Conservation (phyloP, 2,797 vertebrate species). For the Tarsius wallacei region DNA sequence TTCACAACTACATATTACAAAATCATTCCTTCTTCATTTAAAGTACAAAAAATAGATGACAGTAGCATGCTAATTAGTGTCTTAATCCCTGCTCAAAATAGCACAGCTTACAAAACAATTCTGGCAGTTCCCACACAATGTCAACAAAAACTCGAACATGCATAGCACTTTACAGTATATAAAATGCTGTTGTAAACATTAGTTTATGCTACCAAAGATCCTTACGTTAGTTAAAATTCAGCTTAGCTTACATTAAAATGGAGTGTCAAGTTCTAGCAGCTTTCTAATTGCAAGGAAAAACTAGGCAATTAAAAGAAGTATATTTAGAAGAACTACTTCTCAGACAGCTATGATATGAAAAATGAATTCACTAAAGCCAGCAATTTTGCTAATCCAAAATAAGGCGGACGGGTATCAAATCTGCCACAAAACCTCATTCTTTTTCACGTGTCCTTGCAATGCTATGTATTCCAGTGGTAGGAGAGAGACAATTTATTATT, state of each 20-base stretch:
- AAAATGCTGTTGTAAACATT: conserved; percentile 67
- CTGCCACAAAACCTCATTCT: background rate
- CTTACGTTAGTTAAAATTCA: conserved; percentile 71
- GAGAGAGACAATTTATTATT: background rate
- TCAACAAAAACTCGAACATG: conserved; percentile 56
- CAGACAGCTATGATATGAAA: conserved; percentile 43
- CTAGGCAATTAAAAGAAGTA: conserved; percentile 68
- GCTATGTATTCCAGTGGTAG: background rate
- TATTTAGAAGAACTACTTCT: conserved; percentile 47
- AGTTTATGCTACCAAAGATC: conserved; percentile 42
- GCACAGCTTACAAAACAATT: conserved; percentile 63
- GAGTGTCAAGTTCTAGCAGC: conserved; percentile 65
- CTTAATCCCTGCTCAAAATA: conserved; percentile 76
- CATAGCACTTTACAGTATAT: conserved; percentile 60
- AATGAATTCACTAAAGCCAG: conserved; percentile 35
- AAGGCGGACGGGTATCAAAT: conserved; percentile 6
- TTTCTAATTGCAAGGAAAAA: conserved; percentile 74
- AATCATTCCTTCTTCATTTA: conserved; percentile 67
- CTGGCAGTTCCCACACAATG: conserved; percentile 37
- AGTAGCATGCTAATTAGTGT: conserved; percentile 69
- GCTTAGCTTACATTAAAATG: conserved; percentile 57
- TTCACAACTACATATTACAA: conserved; percentile 57
- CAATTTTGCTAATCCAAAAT: conserved; percentile 43
- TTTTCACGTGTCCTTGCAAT: conserved; percentile 48
- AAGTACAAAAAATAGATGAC: conserved; percentile 47